Base-by-base conservation (phyloP, 2,888 invertebrate genomes). In the Drosophila maculinotata region DNA sequence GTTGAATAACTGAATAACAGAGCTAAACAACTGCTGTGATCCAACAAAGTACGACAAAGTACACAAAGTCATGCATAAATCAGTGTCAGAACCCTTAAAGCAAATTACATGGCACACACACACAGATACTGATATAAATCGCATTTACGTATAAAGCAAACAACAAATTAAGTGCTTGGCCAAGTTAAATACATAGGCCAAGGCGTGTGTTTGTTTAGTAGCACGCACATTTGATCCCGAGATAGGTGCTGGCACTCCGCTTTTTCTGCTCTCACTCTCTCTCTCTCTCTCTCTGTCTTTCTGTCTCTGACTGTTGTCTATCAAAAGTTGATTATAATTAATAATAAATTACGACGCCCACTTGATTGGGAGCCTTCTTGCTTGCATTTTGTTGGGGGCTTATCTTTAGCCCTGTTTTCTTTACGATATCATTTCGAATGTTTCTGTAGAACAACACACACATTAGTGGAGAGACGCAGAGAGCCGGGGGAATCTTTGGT, bases 321-420 rank as follows among this genome's bases (percentile, higher is more conserved):
- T 77, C 76, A 74, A 77, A 65, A 51, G 47, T 77, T 76, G 73
- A 66, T 72, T 69, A 75, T 78, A 78, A 77, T 78, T 78, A 78
- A 78, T 77, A 78, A 77, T 75, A 78, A 78, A 75, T 69, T 64
- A 64, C 57, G 54, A 84, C 81, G 86, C 81, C 85, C 79, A 76
- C 76, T 70, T 58, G 38, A 48, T 42, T 30, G 42, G 48, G 35
- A 42, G 53, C 30, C 45, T 45, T 35, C 28, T 42, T 41, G 57
- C 12, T 14, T 39, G 56, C 58, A 69, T 60, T 63, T 53, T 51
- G 56, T 15, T 47, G 25, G 45, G 33, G 67, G 66, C 78, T 83
- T 80, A 83, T 83, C 76, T 75, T 12, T 28, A 33, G 51, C 60
- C 30, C 56, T 64, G 52, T 67, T 62, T 45, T 57, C 56, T 57